Conservation (phyloP, 2,113 vertebrate genomes). For the Oxyruncus cristatus region DNA sequence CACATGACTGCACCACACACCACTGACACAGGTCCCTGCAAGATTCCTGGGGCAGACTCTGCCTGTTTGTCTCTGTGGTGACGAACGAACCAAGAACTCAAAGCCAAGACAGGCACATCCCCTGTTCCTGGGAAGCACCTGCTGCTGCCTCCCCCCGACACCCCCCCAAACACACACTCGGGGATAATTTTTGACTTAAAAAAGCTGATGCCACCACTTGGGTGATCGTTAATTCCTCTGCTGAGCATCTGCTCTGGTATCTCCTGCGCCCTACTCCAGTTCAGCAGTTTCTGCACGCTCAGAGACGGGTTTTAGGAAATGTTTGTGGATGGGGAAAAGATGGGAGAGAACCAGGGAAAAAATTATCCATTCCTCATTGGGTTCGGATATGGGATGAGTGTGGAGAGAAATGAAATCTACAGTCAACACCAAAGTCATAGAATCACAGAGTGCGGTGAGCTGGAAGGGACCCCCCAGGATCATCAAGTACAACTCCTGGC, state of each 20-base stretch:
- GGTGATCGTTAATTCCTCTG: constrained; percentile 2
- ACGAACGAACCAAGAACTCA: background rate
- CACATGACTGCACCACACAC: too few species aligned
- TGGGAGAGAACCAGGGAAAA: background rate
- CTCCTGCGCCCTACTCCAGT: background rate
- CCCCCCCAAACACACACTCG: background rate
- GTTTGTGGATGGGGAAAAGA: background rate
- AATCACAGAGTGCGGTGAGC: background rate
- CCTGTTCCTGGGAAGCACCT: background rate
- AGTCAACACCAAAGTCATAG: background rate
- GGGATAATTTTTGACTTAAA: constrained; percentile 20
- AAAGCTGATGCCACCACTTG: constrained; percentile 39
- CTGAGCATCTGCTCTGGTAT: constrained; percentile 3
- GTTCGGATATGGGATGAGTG: background rate
- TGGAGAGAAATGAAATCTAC: background rate
- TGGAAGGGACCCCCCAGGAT: background rate
- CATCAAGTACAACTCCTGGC: background rate
- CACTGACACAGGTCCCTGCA: fast-evolving
- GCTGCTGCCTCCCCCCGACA: background rate
- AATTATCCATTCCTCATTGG: fast-evolving
- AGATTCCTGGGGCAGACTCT: background rate
- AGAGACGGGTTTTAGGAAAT: background rate
- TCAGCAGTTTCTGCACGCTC: background rate
- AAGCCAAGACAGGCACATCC: background rate
- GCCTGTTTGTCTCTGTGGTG: background rate